A percentile compares a stretch with the other conserved stretches of the same genome.
phyloP scores from a whole-genome alignment of 2,797 vertebrate species.

The Peromyscus aztecus region DNA sequence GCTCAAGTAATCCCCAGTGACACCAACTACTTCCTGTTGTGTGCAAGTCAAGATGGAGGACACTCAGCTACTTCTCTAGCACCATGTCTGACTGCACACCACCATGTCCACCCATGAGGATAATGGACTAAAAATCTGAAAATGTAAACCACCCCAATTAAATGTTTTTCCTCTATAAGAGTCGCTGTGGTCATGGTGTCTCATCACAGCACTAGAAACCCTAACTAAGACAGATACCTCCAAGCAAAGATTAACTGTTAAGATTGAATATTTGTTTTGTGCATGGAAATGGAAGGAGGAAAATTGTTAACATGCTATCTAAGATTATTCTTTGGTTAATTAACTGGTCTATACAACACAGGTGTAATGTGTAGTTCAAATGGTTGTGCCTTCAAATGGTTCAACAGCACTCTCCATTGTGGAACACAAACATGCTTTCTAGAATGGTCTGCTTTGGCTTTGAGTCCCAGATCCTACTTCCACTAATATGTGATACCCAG shows the following conservation, averaged over 20 bases:
- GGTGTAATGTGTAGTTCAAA: constrained; percentile 15
- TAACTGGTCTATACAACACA: background rate
- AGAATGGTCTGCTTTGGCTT: background rate
- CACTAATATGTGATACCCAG: background rate
- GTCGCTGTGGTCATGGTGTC: background rate
- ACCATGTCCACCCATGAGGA: background rate
- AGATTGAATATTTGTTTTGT: background rate
- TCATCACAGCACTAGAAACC: background rate
- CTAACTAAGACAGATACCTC: background rate
- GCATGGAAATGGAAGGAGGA: background rate
- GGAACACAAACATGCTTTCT: constrained; percentile 39
- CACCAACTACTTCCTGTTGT: background rate
- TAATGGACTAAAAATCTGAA: background rate
- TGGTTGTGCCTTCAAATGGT: constrained; percentile 12
- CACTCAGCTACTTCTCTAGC: no score
- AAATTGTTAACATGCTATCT: background rate
- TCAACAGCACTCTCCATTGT: background rate
- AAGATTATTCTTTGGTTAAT: constrained; percentile 39
- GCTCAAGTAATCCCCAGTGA: background rate
- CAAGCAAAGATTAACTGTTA: constrained; percentile 12
- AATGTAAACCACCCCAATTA: background rate
- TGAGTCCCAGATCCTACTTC: background rate
- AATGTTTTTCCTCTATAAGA: background rate
- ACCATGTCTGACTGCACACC: background rate
- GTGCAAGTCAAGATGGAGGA: background rate